Evolutionary conservation across 2,888 invertebrate species (phyloP), one percentile per base, ranked within the genome.

Genomic region (Frankliniella intonsa): DNA sequence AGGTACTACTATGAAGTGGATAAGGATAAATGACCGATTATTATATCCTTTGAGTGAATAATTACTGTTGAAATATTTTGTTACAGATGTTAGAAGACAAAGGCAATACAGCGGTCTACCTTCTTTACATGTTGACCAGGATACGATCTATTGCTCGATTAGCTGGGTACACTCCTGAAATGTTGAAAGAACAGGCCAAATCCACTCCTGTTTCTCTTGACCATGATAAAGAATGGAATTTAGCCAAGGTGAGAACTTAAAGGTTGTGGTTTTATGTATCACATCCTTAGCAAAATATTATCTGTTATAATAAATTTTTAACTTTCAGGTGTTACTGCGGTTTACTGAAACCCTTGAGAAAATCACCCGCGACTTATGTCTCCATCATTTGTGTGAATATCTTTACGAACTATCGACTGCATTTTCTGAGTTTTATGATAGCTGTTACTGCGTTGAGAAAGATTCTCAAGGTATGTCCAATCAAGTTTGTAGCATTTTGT

Each of bases 51-150:
- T 22, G 14, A 38, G 55, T 27, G 51, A 38, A 19, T 17, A 55
- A 25, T 65, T 76, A 69, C 49, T 80, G 25, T 81, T 81, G 81
- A 82, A 80, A 69, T 81, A 82, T 83, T 50, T 81, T 83, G 62
- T 84, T 82, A 50, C 82, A 91, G 90, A 99, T 99, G 99, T 90
- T 99, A 84, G 98, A 99, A 87, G 99, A 99, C 87, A 95, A 95
- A 87, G 99, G 99, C 14, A 99, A 99, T 87, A 99, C 99, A 0
- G 99, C 99, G 0, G 98, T 98, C 0, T 99, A 99, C 87, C 90
- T 99, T 81, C 89, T 99, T 11, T 99, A 99, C 88, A 97, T 97
- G 0, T 92, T 95, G 85, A 98, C 98, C 14, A 91, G 99, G 76
- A 99, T 99, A 84, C 92, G 95, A 86, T 98, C 95, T 0, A 97